These are phyloP conservation scores for Epinotia demarniana DNA, from an alignment of 2,888 invertebrate genomes.

Conservation along the genomic window DNA sequence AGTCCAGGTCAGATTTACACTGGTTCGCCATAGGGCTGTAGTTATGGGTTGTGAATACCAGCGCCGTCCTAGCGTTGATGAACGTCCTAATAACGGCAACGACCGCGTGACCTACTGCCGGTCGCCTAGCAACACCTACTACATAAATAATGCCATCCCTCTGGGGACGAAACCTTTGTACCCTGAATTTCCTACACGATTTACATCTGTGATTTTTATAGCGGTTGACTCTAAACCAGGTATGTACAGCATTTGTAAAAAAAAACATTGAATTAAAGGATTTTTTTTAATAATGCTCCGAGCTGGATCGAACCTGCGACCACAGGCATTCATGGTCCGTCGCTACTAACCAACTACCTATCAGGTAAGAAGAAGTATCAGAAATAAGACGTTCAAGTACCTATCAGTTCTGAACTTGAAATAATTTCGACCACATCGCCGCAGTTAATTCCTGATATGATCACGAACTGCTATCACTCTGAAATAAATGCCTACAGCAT, in stretches of 20 bases:
- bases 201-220: not conserved
- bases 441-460: not conserved
- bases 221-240: not conserved
- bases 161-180: slow-evolving; percentile 21
- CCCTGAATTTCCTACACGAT: not conserved
- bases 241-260: not conserved
- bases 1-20: not conserved
- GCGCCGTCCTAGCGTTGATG: slow-evolving; percentile 17
- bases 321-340: no score
- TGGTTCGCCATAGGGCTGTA: not conserved
- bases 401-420: no score
- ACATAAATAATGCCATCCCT: slow-evolving; percentile 45
- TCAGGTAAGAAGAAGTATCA: no score
- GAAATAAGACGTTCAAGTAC: no score
- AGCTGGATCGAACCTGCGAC: no score
- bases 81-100: slow-evolving; percentile 48
- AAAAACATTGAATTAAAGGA: no score
- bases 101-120: slow-evolving; percentile 57
- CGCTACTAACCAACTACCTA: no score
- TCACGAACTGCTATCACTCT: not conserved
- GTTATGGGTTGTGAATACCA: not conserved
- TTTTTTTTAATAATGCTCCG: no score
- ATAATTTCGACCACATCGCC: not conserved
- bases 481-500: not conserved
- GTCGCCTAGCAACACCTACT: slow-evolving; percentile 56